Evolutionary conservation across 37 sponge, comb jelly and placozoan species (phyloP), one percentile per base, ranked within the genome.

Genomic region (Chondrilla cf. caribensis): DNA sequence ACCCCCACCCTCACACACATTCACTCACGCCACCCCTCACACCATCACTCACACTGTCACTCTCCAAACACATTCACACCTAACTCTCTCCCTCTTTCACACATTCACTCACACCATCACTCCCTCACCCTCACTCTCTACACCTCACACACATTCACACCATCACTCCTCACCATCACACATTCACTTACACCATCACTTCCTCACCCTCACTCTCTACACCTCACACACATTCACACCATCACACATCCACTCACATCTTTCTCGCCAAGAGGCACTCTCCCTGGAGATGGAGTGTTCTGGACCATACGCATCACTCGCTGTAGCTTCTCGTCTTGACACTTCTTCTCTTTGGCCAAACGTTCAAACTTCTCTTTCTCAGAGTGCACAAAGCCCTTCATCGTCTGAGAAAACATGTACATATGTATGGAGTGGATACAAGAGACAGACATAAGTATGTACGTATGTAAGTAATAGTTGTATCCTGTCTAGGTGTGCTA

Each of bases 321-420:
- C 31, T 67, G 54, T 6, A 94, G 79, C 76, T 88, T 88, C 42
- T 85, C 84, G 58, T 79, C 73, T 70, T 85, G 84, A 8, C 40
- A 75, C 6, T 82, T 73, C 42, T 57, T 85, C 70, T 94, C 82
- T 40, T 78, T 84, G 32, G 62, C 83, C 54, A 92, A 58, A 19
- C 67, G 39, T 54, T 92, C 92, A 80, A 86, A 89, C 76, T 89
- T 89, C 66, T 88, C 87, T 54, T 70, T 85, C 77, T 92, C 93
- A 2, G 66, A 60, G 58, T 80, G 79, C 33, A 92, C 93, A 86
- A 78, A 83, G 0, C 93, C 93, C 35, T 82, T 44, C 83, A 91
- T 88, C 0, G 83, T 79, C 54, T 70, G 21, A 17, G 25, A 38
- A 9, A 71, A 17, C 1, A 1, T 25, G 51, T 47, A 47, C 51